Conservation (phyloP, 2,113 vertebrate species). For the Hemichromis elongatus region DNA sequence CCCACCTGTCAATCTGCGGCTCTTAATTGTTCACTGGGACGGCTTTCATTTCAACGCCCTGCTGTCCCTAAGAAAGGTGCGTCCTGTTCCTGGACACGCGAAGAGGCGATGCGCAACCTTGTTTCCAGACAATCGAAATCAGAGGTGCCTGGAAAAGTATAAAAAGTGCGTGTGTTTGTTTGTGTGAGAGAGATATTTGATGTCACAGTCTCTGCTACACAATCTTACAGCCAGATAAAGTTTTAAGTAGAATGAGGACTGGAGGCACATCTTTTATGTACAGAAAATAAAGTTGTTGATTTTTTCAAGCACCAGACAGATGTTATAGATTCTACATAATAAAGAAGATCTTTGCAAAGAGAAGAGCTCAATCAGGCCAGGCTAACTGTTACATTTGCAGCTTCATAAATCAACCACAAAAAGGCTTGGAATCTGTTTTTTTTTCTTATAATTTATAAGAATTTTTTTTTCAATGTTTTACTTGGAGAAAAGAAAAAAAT, state of each 20-base stretch:
- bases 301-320: not conserved
- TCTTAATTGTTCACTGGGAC: conserved; percentile 81
- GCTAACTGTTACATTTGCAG: not conserved
- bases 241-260: not conserved
- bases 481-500: not conserved
- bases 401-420: not conserved
- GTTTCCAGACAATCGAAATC: not conserved
- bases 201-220: not conserved
- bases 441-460: not conserved
- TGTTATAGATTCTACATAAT: not conserved
- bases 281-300: not conserved
- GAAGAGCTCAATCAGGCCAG: not conserved
- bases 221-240: not conserved
- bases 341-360: not conserved
- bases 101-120: not conserved
- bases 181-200: not conserved
- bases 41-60: conserved; percentile 23
- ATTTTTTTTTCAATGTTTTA: not conserved
- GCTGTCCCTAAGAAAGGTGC: not conserved
- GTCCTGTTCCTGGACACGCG: not conserved
- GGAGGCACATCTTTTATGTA: not conserved
- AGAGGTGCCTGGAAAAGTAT: not conserved
- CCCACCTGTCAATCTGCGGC: conserved; percentile 97
- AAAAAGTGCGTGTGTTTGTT: not conserved
- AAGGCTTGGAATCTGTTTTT: fast-evolving